Conservation (phyloP, 2,888 invertebrate species). For the Elmis aenea region DNA sequence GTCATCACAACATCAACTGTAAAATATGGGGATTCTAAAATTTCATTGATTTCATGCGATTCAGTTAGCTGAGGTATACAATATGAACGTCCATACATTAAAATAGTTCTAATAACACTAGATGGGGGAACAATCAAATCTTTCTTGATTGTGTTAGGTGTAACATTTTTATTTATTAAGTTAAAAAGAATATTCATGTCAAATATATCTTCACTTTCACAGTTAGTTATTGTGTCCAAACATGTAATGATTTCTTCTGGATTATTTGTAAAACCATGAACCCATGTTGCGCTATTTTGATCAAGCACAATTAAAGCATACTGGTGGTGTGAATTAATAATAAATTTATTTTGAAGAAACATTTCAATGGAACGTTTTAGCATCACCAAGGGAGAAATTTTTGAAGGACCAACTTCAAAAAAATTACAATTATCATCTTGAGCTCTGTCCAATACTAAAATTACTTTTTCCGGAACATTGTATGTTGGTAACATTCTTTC, state of each 20-base stretch:
- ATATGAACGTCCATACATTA: slow-evolving; percentile 65
- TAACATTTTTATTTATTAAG: slow-evolving; percentile 50
- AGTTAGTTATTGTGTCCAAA: slow-evolving; percentile 51
- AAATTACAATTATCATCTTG: slow-evolving; percentile 53
- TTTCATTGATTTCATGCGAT: slow-evolving; percentile 34
- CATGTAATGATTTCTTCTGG: slow-evolving; percentile 53
- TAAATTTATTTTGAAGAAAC: slow-evolving; percentile 58
- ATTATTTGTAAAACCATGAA: slow-evolving; percentile 60
- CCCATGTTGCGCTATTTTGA: slow-evolving; percentile 51
- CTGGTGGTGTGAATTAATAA: slow-evolving; percentile 57
- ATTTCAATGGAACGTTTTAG: slow-evolving; percentile 58
- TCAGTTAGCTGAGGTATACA: slow-evolving; percentile 56
- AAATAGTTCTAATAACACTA: slow-evolving; percentile 57
- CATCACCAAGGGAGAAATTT: slow-evolving; percentile 56
- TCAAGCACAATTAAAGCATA: slow-evolving; percentile 59
- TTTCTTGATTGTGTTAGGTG: slow-evolving; percentile 44
- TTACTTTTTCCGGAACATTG: slow-evolving; percentile 58
- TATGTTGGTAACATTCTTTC: slow-evolving; percentile 50
- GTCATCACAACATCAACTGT: slow-evolving; percentile 65
- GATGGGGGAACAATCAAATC: slow-evolving; percentile 50
- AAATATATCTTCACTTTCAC: slow-evolving; percentile 51
- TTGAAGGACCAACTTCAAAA: slow-evolving; percentile 53
- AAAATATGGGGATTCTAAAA: slow-evolving; percentile 53
- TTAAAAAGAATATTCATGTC: slow-evolving; percentile 56
- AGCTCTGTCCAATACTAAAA: slow-evolving; percentile 60